A percentile compares a stretch with the other conserved stretches of the same genome.
Conservation (phyloP, 2,797 vertebrate species). For the Hemitrygon akajei region DNA sequence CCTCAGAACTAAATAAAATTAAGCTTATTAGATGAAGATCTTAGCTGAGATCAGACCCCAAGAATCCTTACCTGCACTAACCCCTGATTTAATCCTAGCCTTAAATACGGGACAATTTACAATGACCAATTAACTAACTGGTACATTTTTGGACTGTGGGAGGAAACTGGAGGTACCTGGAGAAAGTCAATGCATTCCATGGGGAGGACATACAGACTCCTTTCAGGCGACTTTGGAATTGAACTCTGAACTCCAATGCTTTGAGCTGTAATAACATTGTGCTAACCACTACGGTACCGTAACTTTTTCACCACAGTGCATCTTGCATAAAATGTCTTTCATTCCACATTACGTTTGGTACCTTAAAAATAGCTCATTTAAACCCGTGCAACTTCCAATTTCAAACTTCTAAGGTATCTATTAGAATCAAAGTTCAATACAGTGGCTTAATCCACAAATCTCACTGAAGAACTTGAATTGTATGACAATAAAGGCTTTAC, state of each 20-base stretch:
- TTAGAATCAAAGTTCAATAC: not conserved
- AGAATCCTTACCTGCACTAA: not conserved
- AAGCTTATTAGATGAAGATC: not conserved
- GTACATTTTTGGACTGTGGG: too few species aligned
- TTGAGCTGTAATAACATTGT: too few species aligned
- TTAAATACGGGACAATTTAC: too few species aligned
- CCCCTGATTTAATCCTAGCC: too few species aligned
- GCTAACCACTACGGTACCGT: too few species aligned
- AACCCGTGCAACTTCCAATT: not conserved
- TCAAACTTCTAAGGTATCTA: not conserved
- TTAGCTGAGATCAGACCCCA: not conserved
- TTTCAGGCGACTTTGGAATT: too few species aligned
- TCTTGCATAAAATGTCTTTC: not conserved
- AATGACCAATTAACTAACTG: too few species aligned
- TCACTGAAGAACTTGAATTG: not conserved
- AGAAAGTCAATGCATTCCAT: too few species aligned
- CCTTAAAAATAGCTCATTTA: constrained; percentile 17
- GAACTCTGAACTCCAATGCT: too few species aligned
- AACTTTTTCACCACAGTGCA: not conserved
- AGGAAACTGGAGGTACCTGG: too few species aligned
- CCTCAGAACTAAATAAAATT: not conserved
- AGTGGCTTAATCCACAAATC: not conserved
- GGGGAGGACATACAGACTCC: too few species aligned
- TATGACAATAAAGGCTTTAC: not conserved
- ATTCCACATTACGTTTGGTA: not conserved